These are phyloP conservation scores for Macaca mulatta DNA, from an alignment of 2,113 vertebrate genomes.

Conservation along the genomic window DNA sequence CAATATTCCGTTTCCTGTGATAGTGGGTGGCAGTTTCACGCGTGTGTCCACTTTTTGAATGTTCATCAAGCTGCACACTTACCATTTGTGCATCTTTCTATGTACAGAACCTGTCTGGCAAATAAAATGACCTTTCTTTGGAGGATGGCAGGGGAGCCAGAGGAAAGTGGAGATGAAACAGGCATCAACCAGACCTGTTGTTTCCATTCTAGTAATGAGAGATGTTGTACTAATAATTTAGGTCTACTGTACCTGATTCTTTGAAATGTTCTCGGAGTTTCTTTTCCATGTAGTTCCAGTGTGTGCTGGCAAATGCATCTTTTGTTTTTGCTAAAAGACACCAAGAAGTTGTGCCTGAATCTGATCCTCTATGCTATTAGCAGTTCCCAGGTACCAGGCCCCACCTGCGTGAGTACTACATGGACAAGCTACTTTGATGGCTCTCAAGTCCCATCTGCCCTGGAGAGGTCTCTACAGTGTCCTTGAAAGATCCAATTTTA, in stretches of 20 bases:
- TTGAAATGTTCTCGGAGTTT: not conserved
- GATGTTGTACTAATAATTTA: not conserved
- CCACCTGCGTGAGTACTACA: not conserved
- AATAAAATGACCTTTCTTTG: not conserved
- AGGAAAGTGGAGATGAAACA: not conserved
- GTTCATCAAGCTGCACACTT: not conserved
- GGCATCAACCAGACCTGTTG: not conserved
- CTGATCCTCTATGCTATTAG: not conserved
- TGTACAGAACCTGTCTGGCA: not conserved
- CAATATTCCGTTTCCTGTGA: not conserved
- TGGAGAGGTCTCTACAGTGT: rapidly evolving
- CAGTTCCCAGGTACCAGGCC: not conserved
- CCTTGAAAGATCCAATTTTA: not conserved
- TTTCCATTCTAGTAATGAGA: not conserved
- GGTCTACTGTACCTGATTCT: not conserved
- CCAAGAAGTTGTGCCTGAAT: not conserved
- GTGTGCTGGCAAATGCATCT: not conserved
- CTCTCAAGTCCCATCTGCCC: not conserved
- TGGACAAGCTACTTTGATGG: not conserved
- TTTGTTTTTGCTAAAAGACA: not conserved
- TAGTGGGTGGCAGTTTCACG: not conserved
- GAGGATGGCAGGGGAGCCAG: not conserved
- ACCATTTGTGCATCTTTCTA: not conserved
- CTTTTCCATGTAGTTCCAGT: not conserved
- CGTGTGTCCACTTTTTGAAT: not conserved